Evolutionary conservation across 2,797 vertebrate genomes (phyloP), one percentile per base, ranked within the genome.

Genomic region (Aratinga solstitialis): DNA sequence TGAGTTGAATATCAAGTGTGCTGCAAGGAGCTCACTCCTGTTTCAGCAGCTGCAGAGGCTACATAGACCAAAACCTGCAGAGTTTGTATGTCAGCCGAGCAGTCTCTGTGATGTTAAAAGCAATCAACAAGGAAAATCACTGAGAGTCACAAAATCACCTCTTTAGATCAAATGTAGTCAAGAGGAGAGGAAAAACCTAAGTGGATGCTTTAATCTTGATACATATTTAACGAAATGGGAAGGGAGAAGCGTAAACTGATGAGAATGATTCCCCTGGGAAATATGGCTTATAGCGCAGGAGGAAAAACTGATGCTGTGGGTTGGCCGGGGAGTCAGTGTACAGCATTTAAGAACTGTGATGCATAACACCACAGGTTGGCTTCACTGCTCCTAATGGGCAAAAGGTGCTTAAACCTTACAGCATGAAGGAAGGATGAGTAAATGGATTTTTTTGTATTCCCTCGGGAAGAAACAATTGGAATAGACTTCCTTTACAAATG

Each of bases 1-100:
- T 43, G 86, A 95, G 88, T 58, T 84, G 94, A 94, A 95, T 96
- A 75, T 93, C 92, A 93, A 96, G 88, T 59, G 68, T 32, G 53
- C 68, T 94, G 45, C 79, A 77, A 87, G 88, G 91, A 96, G 40
- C 75, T 85, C 48, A 17, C 42, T 93, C 61, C 62, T 78, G 62
- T 67, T 94, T 54, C 38, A 61, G 90, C 10, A 24, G 61, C 84
- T 36, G 26, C 29, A 34, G 23, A 76, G 58, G 78, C 75, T 68
- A 43, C 36, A 2, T 17, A 19, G 69, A 53, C 77, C 77, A 71
- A 75, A 95, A 54, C 5, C 68, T 89, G 81, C 53, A 84, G 80
- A 5, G 75, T 45, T 58, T 59, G 79, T 74, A 20, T 59, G 78
- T 53, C 85, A 95, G 81, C 65, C 83, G 62, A 84, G 76, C 42